Base-by-base conservation (phyloP, 1,140 invertebrate species). In the Fopius arisanus region DNA sequence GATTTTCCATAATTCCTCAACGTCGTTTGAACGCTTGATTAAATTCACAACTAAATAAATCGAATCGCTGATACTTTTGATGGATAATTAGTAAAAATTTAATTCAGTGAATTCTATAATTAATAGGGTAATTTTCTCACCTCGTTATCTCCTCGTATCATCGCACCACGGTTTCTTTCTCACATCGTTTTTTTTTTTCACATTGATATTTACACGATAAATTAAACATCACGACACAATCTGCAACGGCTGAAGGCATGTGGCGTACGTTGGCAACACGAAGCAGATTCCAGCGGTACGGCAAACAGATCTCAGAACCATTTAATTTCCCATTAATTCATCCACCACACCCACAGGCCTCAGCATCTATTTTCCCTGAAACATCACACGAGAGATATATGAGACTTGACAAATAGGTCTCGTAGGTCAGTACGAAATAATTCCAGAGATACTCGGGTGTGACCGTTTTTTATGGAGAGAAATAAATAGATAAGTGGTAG, bases 191-290 rank as follows among this genome's bases (percentile, higher is more conserved):
- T 51, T n/a, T 51, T 51, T 21, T 21, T 16, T 7, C 21, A 5
- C 54, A 59, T 59, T 59, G 54, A 59, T 78, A 76, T 74, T 79
- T 79, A 74, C 51, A 69, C 67, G 77, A 78, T 78, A 78, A 79
- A 79, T 79, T 79, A 76, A 70, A 74, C 70, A 67, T 68, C 29
- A 67, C 21, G 29, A 48, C 48, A 59, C 62, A 54, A 68, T 66
- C 67, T 67, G 65, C 43, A 67, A 75, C 74, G 71, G 70, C 63
- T 65, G 72, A 76, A 68, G 74, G 70, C 76, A 79, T 75, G 67
- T 78, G 79, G 77, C 70, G 31, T 73, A 16, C 23, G 75, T 80
- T 75, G 72, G 74, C 72, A 72, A 78, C 76, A 78, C 73, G 74
- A 78, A 78, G 68, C 77, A 78, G 78, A 78, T 75, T 75, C 14